These are phyloP conservation scores for Matsumyia berberina DNA, from an alignment of 2,888 invertebrate genomes.

Conservation along the genomic window DNA sequence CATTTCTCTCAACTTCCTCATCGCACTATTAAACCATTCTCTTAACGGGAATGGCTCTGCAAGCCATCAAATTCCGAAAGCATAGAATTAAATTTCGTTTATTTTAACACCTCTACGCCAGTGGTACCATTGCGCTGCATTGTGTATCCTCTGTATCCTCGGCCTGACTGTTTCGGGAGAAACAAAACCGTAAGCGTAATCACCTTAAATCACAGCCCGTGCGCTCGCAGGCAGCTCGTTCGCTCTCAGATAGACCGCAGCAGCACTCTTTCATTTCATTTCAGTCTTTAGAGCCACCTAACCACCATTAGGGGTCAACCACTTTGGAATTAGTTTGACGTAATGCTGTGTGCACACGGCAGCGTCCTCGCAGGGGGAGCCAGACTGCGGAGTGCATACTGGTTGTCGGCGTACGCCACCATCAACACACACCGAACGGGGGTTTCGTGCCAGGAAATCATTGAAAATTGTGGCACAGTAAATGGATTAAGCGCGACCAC, in stretches of 20 bases:
- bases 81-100: conserved; percentile 8
- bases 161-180: not conserved
- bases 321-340: conserved; percentile 68
- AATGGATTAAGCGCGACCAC: conserved; percentile 61
- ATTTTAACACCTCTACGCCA: conserved; percentile 8
- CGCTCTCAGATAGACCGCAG: conserved; percentile 27
- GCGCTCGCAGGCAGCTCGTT: conserved; percentile 21
- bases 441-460: conserved; percentile 63
- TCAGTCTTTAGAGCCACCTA: conserved; percentile 26
- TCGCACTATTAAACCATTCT: conserved; percentile 3
- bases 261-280: conserved; percentile 43
- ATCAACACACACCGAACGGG: conserved; percentile 22
- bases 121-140: not conserved
- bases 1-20: not conserved
- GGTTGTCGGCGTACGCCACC: conserved; percentile 1
- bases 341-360: conserved; percentile 34
- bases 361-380: not conserved
- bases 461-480: conserved; percentile 69
- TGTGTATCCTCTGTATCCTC: not conserved
- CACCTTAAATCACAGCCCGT: conserved; percentile 46
- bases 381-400: conserved; percentile 15
- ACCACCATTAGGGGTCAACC: conserved; percentile 67
- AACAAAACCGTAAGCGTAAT: conserved; percentile 24
- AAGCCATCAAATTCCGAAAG: conserved; percentile 7
- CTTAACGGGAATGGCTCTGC: conserved; percentile 8